Evolutionary conservation across 2,797 vertebrate species (phyloP).

Genomic region (Enteromius unitaeniatus): DNA sequence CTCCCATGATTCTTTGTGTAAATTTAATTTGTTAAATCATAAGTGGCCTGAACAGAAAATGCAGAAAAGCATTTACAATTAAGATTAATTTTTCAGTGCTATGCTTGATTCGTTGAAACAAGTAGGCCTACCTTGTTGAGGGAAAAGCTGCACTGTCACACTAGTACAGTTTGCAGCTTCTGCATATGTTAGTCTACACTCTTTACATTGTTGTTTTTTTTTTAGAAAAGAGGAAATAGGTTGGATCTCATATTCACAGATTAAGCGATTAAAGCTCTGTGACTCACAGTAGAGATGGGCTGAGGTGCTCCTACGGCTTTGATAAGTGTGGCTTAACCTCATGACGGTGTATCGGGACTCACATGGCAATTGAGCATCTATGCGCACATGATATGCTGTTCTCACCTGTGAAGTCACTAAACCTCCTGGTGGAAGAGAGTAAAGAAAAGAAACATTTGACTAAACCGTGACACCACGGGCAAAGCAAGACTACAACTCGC

Average conservation of each 20-base stretch:
- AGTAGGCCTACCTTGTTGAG: not conserved
- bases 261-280: slow-evolving; percentile 4
- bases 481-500: slow-evolving; percentile 11
- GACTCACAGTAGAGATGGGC: slow-evolving; percentile 11
- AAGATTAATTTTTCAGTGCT: not conserved
- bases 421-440: slow-evolving; percentile 16
- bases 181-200: not conserved
- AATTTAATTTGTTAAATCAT: too few species aligned
- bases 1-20: too few species aligned
- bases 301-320: not conserved
- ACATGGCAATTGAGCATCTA: not conserved
- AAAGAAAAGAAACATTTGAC: slow-evolving; percentile 32
- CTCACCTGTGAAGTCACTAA: slow-evolving; percentile 24
- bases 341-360: not conserved
- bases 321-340: slow-evolving; percentile 22
- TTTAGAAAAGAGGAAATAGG: not conserved
- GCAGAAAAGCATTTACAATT: not conserved
- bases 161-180: not conserved
- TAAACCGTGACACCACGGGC: slow-evolving; percentile 1
- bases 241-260: not conserved
- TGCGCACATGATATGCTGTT: not conserved
- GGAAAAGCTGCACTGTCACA: not conserved
- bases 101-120: not conserved
- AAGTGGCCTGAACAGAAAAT: too few species aligned
- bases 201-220: not conserved